phyloP scores from a whole-genome alignment of 2,113 vertebrate species.

The Saccopteryx leptura region DNA sequence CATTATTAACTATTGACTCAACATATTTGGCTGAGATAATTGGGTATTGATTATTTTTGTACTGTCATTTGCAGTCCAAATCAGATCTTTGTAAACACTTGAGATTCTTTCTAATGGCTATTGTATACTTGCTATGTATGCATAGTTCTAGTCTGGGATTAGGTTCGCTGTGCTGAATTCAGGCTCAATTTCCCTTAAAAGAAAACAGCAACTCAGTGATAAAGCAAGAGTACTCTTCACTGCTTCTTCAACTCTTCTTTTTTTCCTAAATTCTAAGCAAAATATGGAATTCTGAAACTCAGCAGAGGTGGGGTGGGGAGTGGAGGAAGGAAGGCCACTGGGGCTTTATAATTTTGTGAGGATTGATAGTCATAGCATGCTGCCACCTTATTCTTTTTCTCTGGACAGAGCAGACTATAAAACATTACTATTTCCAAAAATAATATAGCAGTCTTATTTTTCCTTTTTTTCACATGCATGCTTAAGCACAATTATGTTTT shows the following conservation, averaged over 20 bases:
- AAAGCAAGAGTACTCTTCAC: not conserved
- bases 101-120: not conserved
- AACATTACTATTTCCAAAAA: not conserved
- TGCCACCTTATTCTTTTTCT: not conserved
- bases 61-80: slow-evolving; percentile 57
- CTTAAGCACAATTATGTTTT: not conserved
- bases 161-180: not conserved
- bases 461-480: not conserved
- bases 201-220: not conserved
- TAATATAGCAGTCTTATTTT: not conserved
- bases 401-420: not conserved
- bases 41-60: slow-evolving; percentile 63
- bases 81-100: not conserved
- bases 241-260: not conserved
- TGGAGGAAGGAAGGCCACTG: not conserved
- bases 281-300: not conserved
- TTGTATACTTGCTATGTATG: not conserved
- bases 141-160: not conserved
- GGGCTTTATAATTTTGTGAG: not conserved
- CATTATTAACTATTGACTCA: slow-evolving; percentile 41
- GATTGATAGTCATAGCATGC: not conserved
- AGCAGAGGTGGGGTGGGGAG: not conserved
- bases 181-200: not conserved
- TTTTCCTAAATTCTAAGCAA: slow-evolving; percentile 25
- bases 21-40: slow-evolving; percentile 57